A percentile compares a stretch with the other conserved stretches of the same genome.
Evolutionary conservation across 2,888 invertebrate species (phyloP).

Genomic region (Diloba caeruleocephala): DNA sequence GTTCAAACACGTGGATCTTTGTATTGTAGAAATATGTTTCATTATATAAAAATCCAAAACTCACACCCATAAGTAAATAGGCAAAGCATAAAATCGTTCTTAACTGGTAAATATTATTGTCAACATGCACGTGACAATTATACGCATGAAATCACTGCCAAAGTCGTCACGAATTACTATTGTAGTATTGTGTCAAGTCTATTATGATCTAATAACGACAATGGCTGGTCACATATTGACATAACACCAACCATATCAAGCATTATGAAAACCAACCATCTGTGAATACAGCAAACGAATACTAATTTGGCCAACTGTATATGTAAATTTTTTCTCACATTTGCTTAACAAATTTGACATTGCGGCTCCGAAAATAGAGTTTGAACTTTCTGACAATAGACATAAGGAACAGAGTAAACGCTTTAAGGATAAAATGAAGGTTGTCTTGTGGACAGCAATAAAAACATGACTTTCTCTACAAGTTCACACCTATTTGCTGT

Average conservation of each 20-base stretch:
- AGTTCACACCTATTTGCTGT: slow-evolving; percentile 76
- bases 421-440: slow-evolving; percentile 2
- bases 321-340: slow-evolving; percentile 31
- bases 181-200: not conserved
- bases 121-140: not conserved
- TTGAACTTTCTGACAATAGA: slow-evolving; percentile 9
- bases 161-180: not conserved
- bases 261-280: slow-evolving; percentile 19
- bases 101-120: too few species aligned
- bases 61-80: too few species aligned
- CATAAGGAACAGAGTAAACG: slow-evolving; percentile 27
- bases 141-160: not conserved
- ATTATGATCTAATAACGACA: slow-evolving; percentile 1
- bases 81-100: too few species aligned
- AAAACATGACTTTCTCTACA: slow-evolving; percentile 67
- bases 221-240: slow-evolving; percentile 17
- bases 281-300: slow-evolving; percentile 11
- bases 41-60: too few species aligned
- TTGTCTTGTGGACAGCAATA: slow-evolving; percentile 46
- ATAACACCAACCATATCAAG: slow-evolving; percentile 22
- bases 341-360: slow-evolving; percentile 36
- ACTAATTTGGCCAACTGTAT: slow-evolving; percentile 20
- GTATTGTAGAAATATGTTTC: too few species aligned
- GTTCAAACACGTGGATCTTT: too few species aligned
- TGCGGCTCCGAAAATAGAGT: slow-evolving; percentile 12